Evolutionary conservation across 2,888 invertebrate species (phyloP).

Genomic region (Micropterix aruncella): DNA sequence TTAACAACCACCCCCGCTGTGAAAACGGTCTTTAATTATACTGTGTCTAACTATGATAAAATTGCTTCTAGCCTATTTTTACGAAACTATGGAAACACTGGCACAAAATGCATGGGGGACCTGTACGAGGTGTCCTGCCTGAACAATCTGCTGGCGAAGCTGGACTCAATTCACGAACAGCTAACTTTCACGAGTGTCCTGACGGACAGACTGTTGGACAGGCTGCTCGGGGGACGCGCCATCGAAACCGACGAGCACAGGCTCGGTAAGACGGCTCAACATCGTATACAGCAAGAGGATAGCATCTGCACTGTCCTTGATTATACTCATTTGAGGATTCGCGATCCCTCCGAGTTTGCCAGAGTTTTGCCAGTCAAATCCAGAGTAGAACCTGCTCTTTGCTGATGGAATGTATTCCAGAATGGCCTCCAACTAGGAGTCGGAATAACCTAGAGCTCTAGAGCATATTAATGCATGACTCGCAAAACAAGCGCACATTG

Average conservation of each 20-base stretch:
- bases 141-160: constrained; percentile 34
- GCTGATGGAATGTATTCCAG: too few relatives aligned
- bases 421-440: too few relatives aligned
- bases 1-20: too few relatives aligned
- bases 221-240: constrained; percentile 10
- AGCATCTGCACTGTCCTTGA: constrained; percentile 20
- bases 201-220: constrained; percentile 22
- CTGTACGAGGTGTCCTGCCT: constrained; percentile 52
- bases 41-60: too few relatives aligned
- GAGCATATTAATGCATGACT: too few relatives aligned
- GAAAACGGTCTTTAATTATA: too few relatives aligned
- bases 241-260: constrained; percentile 25
- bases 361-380: too few relatives aligned
- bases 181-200: constrained; percentile 19
- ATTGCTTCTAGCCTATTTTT: constrained; percentile 67
- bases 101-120: constrained; percentile 62
- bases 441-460: too few relatives aligned
- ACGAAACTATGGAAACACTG: constrained; percentile 59
- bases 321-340: constrained; percentile 11
- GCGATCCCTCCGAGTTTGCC: background rate
- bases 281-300: constrained; percentile 13
- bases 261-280: constrained; percentile 20
- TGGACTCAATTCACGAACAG: constrained; percentile 27
- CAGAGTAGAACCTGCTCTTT: too few relatives aligned
- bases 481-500: too few relatives aligned